Evolutionary conservation across 2,113 vertebrate genomes (phyloP).

Genomic region (Paramisgurnus dabryanus): DNA sequence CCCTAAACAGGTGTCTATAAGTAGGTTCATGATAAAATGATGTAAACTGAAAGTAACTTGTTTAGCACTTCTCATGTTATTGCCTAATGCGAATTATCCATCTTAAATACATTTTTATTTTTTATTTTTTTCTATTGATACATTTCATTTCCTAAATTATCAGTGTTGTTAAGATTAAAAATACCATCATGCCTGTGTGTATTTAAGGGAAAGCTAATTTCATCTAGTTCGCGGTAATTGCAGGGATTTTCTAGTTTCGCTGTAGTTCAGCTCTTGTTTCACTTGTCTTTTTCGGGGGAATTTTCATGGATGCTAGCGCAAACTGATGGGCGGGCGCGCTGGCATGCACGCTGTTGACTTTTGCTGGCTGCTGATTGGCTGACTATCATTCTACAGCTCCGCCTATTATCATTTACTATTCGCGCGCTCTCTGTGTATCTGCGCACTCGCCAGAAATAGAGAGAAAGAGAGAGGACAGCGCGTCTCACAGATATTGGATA

Average conservation of each 20-base stretch:
- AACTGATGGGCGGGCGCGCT: not conserved
- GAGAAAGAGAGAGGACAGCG: not conserved
- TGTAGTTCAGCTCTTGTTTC: not conserved
- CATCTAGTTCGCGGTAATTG: not conserved
- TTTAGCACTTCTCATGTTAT: too few species aligned
- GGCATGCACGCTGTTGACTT: not conserved
- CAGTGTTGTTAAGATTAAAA: too few species aligned
- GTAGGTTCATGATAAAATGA: too few species aligned
- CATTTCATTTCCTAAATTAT: too few species aligned
- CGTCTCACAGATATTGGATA: not conserved
- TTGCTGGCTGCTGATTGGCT: conserved; percentile 41
- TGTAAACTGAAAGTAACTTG: too few species aligned
- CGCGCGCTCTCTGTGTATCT: conserved; percentile 33
- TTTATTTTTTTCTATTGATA: too few species aligned
- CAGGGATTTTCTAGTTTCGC: not conserved
- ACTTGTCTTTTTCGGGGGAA: conserved; percentile 12
- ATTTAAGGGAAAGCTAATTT: not conserved
- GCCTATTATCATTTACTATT: conserved; percentile 31
- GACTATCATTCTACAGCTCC: not conserved
- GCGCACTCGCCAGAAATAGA: conserved; percentile 11
- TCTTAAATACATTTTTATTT: too few species aligned
- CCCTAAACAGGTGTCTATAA: too few species aligned
- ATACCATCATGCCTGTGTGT: too few species aligned
- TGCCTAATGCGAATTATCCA: too few species aligned
- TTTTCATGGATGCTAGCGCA: not conserved